Evolutionary conservation across 2,888 invertebrate species (phyloP), one percentile per base, ranked within the genome.

Genomic region (Apotomis capreana): DNA sequence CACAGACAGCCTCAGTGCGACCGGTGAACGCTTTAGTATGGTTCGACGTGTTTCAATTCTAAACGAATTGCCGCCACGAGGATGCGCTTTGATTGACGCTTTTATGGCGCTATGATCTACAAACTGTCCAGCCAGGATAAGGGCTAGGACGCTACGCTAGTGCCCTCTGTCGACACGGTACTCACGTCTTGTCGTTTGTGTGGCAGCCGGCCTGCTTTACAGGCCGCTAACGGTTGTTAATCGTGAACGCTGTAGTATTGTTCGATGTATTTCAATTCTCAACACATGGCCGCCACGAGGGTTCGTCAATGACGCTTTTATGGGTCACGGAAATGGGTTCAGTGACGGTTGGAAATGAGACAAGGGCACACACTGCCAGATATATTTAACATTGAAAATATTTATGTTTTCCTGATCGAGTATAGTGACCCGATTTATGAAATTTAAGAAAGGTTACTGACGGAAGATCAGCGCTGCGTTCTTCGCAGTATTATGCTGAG

Each of bases 181-280:
- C 1, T 9, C 10, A 49, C 5, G 9, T 6, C 9, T 49, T 3
- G 40, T 12, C 9, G 49, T 62, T 62, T 62, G 51, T 62, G 37
- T 62, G 62, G 51, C 51, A 4, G 51, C 62, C 51, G 62, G 10
- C n/a, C n/a, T 36, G n/a, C n/a, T 4, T 36, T 37, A 51, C 59
- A 5, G n/a, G 36, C 36, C 49, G 49, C 62, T 62, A 62, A 62
- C 51, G 51, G 62, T 37, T 62, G 51, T 62, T 52, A 62, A 62
- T 62, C 37, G 51, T 57, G 36, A 12, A 12, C 62, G 59, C 49
- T 49, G 9, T 36, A 9, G 62, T 62, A 62, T 62, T 62, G 62
- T 62, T 37, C 37, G 49, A 26, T 10, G 51, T 62, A 37, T 62
- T 62, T 9, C 37, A 52, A 61, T 61, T 13, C 61, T 49, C 49